These are phyloP conservation scores for Didymodactylos carnosus DNA, from an alignment of 2,888 invertebrate species.

Conservation along the genomic window DNA sequence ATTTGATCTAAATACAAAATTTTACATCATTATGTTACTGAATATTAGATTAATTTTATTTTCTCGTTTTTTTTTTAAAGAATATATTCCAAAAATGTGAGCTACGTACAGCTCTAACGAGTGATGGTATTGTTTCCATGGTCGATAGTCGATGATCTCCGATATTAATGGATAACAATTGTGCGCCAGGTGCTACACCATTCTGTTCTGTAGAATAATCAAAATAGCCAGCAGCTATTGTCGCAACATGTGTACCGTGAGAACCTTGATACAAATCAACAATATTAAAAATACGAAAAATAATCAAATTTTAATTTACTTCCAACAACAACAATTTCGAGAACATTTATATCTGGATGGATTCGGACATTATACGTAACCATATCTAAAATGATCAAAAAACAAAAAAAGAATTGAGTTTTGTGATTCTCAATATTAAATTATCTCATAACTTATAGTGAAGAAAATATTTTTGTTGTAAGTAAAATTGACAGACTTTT, in stretches of 20 bases:
- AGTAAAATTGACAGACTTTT: too few relatives aligned
- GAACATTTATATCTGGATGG: slow-evolving; percentile 62
- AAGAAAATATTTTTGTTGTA: too few relatives aligned
- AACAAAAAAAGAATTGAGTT: too few relatives aligned
- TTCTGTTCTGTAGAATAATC: slow-evolving; percentile 64
- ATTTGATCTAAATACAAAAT: slow-evolving; percentile 13
- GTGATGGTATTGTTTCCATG: slow-evolving; percentile 87
- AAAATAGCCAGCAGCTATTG: slow-evolving; percentile 76
- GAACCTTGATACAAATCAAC: slow-evolving; percentile 45
- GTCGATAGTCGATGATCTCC: slow-evolving; percentile 71
- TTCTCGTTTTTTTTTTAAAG: too few relatives aligned
- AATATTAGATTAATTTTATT: too few relatives aligned
- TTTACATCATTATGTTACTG: too few relatives aligned
- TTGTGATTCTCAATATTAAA: too few relatives aligned
- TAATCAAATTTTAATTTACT: slow-evolving; percentile 40
- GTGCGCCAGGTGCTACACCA: slow-evolving; percentile 87
- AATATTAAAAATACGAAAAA: background rate
- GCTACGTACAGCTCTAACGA: slow-evolving; percentile 58
- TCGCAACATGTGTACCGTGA: slow-evolving; percentile 92
- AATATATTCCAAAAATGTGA: background rate
- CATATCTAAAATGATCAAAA: slow-evolving; percentile 46
- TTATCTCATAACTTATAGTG: too few relatives aligned
- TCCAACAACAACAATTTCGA: slow-evolving; percentile 81
- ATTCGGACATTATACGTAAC: slow-evolving; percentile 66
- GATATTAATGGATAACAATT: slow-evolving; percentile 71